These are phyloP conservation scores for Meda fulgida DNA, from an alignment of 2,797 vertebrate species.

Conservation along the genomic window DNA sequence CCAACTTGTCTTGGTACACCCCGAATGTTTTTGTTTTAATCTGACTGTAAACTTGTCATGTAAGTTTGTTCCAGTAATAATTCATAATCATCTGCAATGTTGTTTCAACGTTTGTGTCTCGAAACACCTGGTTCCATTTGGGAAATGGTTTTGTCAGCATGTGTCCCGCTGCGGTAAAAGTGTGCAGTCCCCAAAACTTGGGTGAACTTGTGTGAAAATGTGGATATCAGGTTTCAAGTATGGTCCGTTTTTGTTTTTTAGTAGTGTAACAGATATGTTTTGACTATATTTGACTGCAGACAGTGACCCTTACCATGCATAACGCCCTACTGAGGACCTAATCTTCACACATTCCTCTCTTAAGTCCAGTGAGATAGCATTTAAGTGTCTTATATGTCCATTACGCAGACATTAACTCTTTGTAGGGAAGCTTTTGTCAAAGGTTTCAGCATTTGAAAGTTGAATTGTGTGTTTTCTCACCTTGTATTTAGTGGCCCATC, in stretches of 20 bases:
- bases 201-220: slow-evolving; percentile 2
- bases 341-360: slow-evolving; percentile 46
- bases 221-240: slow-evolving; percentile 44
- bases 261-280: slow-evolving; percentile 39
- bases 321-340: slow-evolving; percentile 30
- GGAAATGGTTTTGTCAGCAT: slow-evolving; percentile 14
- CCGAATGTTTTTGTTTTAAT: slow-evolving; percentile 64
- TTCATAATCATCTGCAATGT: slow-evolving; percentile 47
- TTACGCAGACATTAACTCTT: neutral
- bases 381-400: slow-evolving; percentile 9
- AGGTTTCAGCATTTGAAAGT: neutral
- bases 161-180: neutral
- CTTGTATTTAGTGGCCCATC: neutral
- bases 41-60: slow-evolving; percentile 67
- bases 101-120: slow-evolving; percentile 5
- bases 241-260: slow-evolving; percentile 19
- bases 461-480: slow-evolving; percentile 10
- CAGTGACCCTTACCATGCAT: slow-evolving; percentile 43
- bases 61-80: slow-evolving; percentile 53
- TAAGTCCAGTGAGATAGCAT: neutral
- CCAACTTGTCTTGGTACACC: slow-evolving; percentile 57
- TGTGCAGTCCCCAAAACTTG: slow-evolving; percentile 10
- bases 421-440: slow-evolving; percentile 9
- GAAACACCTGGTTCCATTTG: slow-evolving; percentile 30
- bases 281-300: slow-evolving; percentile 38